These are phyloP conservation scores for Strigops habroptila DNA, from an alignment of 2,113 vertebrate genomes.

Conservation along the genomic window DNA sequence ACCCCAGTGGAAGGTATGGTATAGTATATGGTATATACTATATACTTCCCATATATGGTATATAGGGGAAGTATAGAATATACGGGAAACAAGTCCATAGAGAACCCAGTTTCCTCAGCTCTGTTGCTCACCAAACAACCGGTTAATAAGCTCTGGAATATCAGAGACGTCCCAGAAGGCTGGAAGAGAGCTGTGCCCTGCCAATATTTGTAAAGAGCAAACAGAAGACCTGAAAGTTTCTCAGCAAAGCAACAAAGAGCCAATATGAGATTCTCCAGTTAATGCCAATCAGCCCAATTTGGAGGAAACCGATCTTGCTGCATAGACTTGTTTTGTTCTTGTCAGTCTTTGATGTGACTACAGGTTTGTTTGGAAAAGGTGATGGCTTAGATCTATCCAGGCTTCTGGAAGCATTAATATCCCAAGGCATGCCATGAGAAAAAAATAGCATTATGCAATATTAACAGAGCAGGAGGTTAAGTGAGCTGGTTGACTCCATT, in stretches of 20 bases:
- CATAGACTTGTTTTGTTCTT: slow-evolving; percentile 55
- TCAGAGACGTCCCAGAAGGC: slow-evolving; percentile 22
- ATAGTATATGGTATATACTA: too few relatives aligned
- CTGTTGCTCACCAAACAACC: neutral
- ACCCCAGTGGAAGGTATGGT: fast-evolving
- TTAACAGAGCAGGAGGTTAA: neutral
- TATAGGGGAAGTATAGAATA: neutral
- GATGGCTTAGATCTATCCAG: slow-evolving; percentile 38
- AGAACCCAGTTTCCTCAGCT: neutral
- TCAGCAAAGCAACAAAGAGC: slow-evolving; percentile 15
- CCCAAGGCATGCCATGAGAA: neutral
- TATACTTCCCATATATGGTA: too few relatives aligned
- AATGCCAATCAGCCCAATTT: slow-evolving; percentile 16
- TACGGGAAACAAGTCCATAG: neutral
- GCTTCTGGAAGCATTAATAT: slow-evolving; percentile 40
- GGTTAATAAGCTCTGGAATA: slow-evolving; percentile 43
- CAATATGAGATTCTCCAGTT: slow-evolving; percentile 31
- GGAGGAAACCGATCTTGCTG: neutral
- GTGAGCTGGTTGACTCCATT: neutral
- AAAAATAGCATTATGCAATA: neutral
- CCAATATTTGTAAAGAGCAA: slow-evolving; percentile 55
- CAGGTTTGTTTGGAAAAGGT: slow-evolving; percentile 31
- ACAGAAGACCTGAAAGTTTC: slow-evolving; percentile 46
- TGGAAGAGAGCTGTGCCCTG: neutral
- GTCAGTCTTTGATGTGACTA: slow-evolving; percentile 54